Evolutionary conservation across 1,140 invertebrate genomes (phyloP), one percentile per base, ranked within the genome.

Genomic region (Lepidurus arcticus): DNA sequence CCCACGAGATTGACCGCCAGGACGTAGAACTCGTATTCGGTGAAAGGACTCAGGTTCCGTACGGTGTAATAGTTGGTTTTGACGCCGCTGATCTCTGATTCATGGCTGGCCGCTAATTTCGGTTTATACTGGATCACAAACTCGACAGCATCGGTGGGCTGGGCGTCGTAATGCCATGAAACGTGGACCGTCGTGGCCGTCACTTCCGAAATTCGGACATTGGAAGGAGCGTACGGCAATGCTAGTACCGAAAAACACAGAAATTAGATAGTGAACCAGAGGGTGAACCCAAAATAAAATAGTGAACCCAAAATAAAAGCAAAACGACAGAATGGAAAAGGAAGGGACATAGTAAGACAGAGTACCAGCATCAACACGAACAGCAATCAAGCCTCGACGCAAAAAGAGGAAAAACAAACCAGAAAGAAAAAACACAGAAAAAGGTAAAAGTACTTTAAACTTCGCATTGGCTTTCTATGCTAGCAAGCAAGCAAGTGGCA

Each of bases 91-190:
- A 97, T 95, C 84, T 97, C 95, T 77, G 91, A 92, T 44, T 91
- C 92, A 85, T 90, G 87, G 80, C 84, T 90, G 77, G 81, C 82
- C 4, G 85, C 83, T 84, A 93, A 92, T 86, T 94, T 95, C 3
- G 94, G 94, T 84, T 97, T 98, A 87, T 97, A 97, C 84, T 96
- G 94, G 80, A 98, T 95, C 65, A 96, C 94, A 86, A 97, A 98
- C 84, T 97, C 97, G 80, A 92, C 91, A 21, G 96, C 89, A 81
- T 95, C 93, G 82, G 93, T 93, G 1, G 89, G 86, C 90, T 53
- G 84, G 77, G 75, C 91, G 76, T 87, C 87, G 85, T 96, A 95
- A 0, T 92, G 76, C 96, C 96, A 98, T 1, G 92, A 91, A 76
- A 98, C 87, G 78, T 94, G 90, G 9, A 98, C 93, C 0, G 94